A percentile compares a stretch with the other conserved stretches of the same genome.
Evolutionary conservation across 37 sponge, comb jelly and placozoan species (phyloP).

Genomic region (Ephydatia muelleri): DNA sequence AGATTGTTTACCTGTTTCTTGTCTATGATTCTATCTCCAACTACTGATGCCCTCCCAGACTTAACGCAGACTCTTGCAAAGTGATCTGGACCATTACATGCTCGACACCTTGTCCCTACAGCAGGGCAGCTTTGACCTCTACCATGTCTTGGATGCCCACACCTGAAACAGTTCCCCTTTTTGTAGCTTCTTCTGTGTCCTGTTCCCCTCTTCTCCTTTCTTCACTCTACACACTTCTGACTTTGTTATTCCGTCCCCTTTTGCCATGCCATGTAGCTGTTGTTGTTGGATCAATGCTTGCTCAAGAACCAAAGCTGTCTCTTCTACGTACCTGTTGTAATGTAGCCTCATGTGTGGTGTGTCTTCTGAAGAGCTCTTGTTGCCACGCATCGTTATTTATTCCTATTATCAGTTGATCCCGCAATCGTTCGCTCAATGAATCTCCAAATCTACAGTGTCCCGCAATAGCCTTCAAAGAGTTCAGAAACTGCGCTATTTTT

Average conservation of each 20-base stretch:
- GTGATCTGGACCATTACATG: slow-evolving; percentile 48
- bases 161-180: neutral
- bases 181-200: neutral
- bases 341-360: neutral
- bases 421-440: neutral
- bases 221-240: neutral
- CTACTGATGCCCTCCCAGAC: neutral
- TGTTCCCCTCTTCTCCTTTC: neutral
- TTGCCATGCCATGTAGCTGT: neutral
- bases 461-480: neutral
- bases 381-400: neutral
- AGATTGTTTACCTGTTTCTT: neutral
- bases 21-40: neutral
- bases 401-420: neutral
- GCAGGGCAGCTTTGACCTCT: slow-evolving; percentile 40
- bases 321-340: neutral
- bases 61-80: slow-evolving; percentile 47
- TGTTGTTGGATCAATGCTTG: neutral
- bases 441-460: slow-evolving; percentile 1
- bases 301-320: neutral
- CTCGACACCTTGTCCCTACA: neutral
- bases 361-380: slow-evolving; percentile 1
- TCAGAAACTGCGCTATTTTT: slow-evolving; percentile 1
- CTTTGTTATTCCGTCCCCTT: neutral
- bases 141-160: slow-evolving; percentile 9